Conservation (phyloP, 2,797 vertebrate species). For the Adrianichthys oophorus region DNA sequence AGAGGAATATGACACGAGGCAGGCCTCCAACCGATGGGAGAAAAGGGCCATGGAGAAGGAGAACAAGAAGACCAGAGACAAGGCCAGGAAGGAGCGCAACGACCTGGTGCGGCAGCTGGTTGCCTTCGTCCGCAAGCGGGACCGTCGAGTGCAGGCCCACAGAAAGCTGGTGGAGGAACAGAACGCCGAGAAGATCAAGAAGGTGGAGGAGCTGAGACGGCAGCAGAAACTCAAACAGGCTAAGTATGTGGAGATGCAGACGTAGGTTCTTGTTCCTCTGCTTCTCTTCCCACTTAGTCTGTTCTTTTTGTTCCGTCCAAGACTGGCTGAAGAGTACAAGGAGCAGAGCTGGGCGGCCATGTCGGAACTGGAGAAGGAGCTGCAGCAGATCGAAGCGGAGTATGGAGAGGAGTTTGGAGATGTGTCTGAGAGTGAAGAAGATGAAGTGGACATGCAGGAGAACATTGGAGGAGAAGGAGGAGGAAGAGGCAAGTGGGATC, state of each 20-base stretch:
- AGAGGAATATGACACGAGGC: constrained; percentile 93
- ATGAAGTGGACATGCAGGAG: constrained; percentile 66
- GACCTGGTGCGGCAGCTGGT: constrained; percentile 92
- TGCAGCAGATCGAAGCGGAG: constrained; percentile 93
- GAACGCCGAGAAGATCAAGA: constrained; percentile 90
- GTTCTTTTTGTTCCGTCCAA: constrained; percentile 33
- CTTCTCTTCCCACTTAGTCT: not conserved
- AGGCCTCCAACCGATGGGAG: constrained; percentile 96
- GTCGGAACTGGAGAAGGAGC: constrained; percentile 91
- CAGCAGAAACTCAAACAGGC: constrained; percentile 91
- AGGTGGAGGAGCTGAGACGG: constrained; percentile 85
- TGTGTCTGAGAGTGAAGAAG: constrained; percentile 80
- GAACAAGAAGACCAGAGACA: constrained; percentile 93
- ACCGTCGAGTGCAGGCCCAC: constrained; percentile 92
- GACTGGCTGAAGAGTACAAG: constrained; percentile 89
- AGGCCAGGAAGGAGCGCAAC: constrained; percentile 89
- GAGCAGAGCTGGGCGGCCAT: constrained; percentile 95
- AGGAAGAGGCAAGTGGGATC: constrained; percentile 63
- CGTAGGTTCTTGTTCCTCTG: not conserved
- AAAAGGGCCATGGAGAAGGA: constrained; percentile 99
- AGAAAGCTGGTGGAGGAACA: constrained; percentile 92
- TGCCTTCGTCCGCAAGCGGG: constrained; percentile 92
- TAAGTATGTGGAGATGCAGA: constrained; percentile 75
- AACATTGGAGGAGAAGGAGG: constrained; percentile 64
- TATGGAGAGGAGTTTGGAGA: constrained; percentile 94